A percentile compares a stretch with the other conserved stretches of the same genome.
Evolutionary conservation across 2,797 vertebrate species (phyloP).

Genomic region (Melanotaenia nigrans): DNA sequence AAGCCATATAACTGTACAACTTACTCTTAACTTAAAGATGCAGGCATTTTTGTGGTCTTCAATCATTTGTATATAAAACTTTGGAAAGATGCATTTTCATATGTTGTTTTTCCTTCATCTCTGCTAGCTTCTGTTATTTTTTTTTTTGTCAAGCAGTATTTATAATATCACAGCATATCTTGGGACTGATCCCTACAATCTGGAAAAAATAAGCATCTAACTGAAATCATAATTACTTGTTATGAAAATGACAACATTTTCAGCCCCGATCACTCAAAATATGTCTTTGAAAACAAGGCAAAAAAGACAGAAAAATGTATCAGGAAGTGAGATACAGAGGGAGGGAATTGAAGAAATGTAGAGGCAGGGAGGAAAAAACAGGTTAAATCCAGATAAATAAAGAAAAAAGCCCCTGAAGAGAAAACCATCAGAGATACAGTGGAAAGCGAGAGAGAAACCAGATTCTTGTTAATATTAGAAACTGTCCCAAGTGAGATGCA

Average conservation of each 20-base stretch:
- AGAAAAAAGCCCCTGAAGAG: conserved; percentile 11
- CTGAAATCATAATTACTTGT: not conserved
- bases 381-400: conserved; percentile 20
- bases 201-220: not conserved
- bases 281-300: not conserved
- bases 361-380: not conserved
- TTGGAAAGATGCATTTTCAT: not conserved
- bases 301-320: not conserved
- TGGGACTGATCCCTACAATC: not conserved
- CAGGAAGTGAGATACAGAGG: not conserved
- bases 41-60: not conserved
- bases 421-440: conserved; percentile 19
- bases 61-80: not conserved
- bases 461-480: conserved; percentile 49
- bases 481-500: conserved; percentile 37
- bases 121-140: no score
- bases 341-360: not conserved
- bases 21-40: no score
- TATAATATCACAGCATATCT: not conserved
- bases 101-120: not conserved
- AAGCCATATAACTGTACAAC: no score
- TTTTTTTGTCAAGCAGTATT: not conserved
- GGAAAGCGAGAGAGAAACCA: not conserved
- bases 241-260: no score
- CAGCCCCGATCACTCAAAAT: no score